A percentile compares a stretch with the other conserved stretches of the same genome.
Conservation (phyloP, 2,797 vertebrate species). For the Clamator glandarius region DNA sequence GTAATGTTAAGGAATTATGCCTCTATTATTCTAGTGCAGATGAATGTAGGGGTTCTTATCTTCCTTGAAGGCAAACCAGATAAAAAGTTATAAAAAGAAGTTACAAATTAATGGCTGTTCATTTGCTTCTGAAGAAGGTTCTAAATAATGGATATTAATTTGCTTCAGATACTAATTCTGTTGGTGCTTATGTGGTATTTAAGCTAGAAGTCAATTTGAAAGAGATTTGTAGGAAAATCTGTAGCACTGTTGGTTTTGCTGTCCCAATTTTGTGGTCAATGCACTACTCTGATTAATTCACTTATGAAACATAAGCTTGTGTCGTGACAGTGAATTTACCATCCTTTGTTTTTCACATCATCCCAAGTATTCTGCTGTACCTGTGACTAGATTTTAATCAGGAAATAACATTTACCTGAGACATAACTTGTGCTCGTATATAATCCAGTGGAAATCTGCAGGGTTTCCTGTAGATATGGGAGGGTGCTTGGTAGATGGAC, state of each 20-base stretch:
- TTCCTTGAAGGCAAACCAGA: neutral
- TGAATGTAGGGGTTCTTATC: neutral
- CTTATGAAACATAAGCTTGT: neutral
- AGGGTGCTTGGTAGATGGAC: neutral
- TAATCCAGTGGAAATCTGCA: neutral
- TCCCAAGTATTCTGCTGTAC: neutral
- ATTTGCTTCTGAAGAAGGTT: neutral
- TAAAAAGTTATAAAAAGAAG: neutral
- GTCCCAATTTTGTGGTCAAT: neutral
- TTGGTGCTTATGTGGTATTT: neutral
- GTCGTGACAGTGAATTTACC: neutral
- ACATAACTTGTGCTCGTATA: rapidly evolving
- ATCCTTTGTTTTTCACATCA: neutral
- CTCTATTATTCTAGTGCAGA: too few species aligned
- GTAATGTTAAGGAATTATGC: neutral
- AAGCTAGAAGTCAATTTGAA: neutral
- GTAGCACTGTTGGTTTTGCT: neutral
- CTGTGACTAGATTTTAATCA: neutral
- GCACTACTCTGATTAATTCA: neutral
- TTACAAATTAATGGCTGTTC: neutral
- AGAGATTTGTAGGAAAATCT: neutral
- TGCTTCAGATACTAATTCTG: neutral
- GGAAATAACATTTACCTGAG: neutral
- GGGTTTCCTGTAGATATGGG: neutral
- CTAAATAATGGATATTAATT: neutral